A percentile compares a stretch with the other conserved stretches of the same genome.
Evolutionary conservation across 2,113 vertebrate species (phyloP).

Genomic region (Pantherophis guttatus): DNA sequence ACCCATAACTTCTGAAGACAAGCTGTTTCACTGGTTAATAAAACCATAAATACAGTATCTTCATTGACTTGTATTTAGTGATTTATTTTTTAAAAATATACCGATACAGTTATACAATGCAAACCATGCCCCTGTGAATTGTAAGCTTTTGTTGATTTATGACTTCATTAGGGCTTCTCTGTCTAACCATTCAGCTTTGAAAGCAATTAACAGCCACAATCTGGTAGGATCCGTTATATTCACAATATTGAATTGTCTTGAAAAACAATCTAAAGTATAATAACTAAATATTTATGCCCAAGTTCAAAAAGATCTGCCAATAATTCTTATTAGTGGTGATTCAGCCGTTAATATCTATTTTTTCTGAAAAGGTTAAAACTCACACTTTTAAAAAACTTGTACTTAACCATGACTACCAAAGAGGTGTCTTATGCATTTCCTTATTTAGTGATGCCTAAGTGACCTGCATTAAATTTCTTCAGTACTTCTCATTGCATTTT

Average conservation of each 20-base stretch:
- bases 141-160: neutral
- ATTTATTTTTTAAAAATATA: neutral
- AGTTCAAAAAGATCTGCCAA: neutral
- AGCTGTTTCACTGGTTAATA: too few species aligned
- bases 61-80: neutral
- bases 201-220: neutral
- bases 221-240: neutral
- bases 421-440: too few species aligned
- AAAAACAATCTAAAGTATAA: neutral
- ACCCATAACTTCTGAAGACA: too few species aligned
- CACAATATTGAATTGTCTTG: neutral
- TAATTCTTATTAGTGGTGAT: neutral
- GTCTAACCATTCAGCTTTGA: neutral
- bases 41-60: neutral
- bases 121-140: neutral
- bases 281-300: neutral
- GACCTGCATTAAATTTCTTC: neutral
- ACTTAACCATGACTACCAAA: neutral
- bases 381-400: too few species aligned
- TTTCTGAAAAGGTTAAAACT: too few species aligned
- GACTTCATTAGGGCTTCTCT: neutral
- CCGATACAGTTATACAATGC: neutral
- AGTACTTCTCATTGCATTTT: neutral
- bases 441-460: neutral
- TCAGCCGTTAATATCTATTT: neutral